These are phyloP conservation scores for Drosophila helvetica DNA, from an alignment of 2,888 invertebrate genomes.

Conservation along the genomic window DNA sequence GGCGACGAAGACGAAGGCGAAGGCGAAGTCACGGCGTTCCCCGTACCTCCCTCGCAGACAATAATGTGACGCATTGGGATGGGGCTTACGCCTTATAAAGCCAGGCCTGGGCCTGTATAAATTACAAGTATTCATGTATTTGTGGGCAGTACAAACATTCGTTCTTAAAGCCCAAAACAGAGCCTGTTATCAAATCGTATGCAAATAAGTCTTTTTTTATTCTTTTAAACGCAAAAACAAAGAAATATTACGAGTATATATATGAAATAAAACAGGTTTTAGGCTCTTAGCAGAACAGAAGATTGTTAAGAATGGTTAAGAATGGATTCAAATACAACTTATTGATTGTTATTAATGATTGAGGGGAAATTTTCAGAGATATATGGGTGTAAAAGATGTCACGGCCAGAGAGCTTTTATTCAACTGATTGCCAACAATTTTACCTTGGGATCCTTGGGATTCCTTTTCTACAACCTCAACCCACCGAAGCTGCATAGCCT, in stretches of 20 bases:
- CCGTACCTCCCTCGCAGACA: conserved; percentile 38
- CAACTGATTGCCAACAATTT: not conserved
- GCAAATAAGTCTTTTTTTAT: conserved; percentile 61
- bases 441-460: not conserved
- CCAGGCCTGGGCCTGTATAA: conserved; percentile 9
- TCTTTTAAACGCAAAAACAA: conserved; percentile 55
- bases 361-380: conserved; percentile 5
- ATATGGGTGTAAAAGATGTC: not conserved
- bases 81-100: conserved; percentile 22
- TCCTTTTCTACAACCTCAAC: not conserved
- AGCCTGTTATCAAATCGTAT: conserved; percentile 72
- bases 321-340: conserved; percentile 13
- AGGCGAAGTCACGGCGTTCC: conserved; percentile 30
- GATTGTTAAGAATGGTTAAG: conserved; percentile 18
- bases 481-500: not conserved
- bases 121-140: conserved; percentile 5
- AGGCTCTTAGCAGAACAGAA: conserved; percentile 29
- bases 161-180: conserved; percentile 26
- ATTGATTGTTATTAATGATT: conserved; percentile 7
- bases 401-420: not conserved
- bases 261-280: conserved; percentile 59
- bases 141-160: conserved; percentile 28
- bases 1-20: conserved; percentile 21
- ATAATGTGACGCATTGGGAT: conserved; percentile 36
- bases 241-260: conserved; percentile 38